phyloP scores from a whole-genome alignment of 2,888 invertebrate genomes.

The Linnaemya tessellans region DNA sequence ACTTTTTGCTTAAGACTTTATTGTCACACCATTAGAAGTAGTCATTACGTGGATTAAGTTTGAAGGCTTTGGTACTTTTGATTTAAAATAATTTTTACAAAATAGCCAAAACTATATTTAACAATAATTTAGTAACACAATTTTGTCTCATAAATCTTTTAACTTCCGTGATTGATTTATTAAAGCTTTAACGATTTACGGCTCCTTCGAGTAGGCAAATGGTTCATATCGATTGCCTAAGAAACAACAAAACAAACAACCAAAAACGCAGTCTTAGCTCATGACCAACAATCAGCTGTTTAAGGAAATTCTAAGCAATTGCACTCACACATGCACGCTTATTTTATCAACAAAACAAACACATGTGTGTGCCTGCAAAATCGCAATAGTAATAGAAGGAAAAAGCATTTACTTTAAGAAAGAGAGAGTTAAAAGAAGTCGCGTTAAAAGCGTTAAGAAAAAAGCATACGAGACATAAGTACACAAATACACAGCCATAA shows the following conservation, averaged over 20 bases:
- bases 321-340: not conserved
- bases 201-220: conserved; percentile 33
- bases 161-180: no score
- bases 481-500: conserved; percentile 64
- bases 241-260: not conserved
- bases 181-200: no score
- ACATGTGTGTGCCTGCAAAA: conserved; percentile 31
- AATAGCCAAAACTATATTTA: no score
- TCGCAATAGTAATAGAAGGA: conserved; percentile 41
- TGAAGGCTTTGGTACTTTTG: no score
- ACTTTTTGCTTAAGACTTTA: no score
- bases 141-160: no score
- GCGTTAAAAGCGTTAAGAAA: conserved; percentile 61
- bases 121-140: no score
- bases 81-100: no score
- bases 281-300: conserved; percentile 64
- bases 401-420: conserved; percentile 64
- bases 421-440: conserved; percentile 59
- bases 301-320: conserved; percentile 47
- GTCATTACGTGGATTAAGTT: no score
- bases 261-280: conserved; percentile 18
- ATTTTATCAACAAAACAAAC: conserved; percentile 41
- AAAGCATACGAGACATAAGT: conserved; percentile 68
- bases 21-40: no score
- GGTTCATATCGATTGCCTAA: not conserved